Conservation (phyloP, 2,888 invertebrate species). For the Callyntrura guangdongensis region DNA sequence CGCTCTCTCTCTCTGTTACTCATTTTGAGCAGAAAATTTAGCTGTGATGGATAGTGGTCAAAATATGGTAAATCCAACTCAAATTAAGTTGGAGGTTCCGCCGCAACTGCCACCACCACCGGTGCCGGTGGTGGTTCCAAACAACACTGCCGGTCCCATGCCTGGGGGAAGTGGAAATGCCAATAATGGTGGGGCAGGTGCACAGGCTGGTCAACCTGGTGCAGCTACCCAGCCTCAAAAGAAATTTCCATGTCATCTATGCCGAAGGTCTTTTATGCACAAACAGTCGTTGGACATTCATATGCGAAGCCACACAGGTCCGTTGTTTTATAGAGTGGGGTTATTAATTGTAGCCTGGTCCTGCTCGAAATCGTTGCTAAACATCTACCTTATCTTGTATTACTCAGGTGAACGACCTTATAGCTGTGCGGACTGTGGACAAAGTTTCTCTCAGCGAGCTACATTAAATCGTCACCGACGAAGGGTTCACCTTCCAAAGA, state of each 20-base stretch:
- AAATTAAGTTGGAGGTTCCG: slow-evolving; percentile 57
- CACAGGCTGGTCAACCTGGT: slow-evolving; percentile 64
- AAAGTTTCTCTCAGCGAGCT: slow-evolving; percentile 83
- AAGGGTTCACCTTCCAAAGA: slow-evolving; percentile 83
- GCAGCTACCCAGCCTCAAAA: slow-evolving; percentile 79
- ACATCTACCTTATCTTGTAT: background rate
- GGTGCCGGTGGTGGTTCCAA: slow-evolving; percentile 70
- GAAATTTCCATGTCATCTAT: slow-evolving; percentile 84
- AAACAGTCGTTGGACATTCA: slow-evolving; percentile 84
- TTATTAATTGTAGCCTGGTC: background rate
- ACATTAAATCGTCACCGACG: slow-evolving; percentile 83
- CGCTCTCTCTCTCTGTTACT: background rate
- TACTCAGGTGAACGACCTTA: slow-evolving; percentile 83
- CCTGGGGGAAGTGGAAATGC: slow-evolving; percentile 63
- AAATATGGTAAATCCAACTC: slow-evolving; percentile 73
- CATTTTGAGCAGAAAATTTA: slow-evolving; percentile 36
- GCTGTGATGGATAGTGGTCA: slow-evolving; percentile 80
- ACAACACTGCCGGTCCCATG: slow-evolving; percentile 61
- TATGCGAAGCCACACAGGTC: slow-evolving; percentile 84
- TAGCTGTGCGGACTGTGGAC: slow-evolving; percentile 82
- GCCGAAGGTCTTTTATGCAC: slow-evolving; percentile 83
- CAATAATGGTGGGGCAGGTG: slow-evolving; percentile 64
- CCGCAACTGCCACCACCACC: slow-evolving; percentile 74
- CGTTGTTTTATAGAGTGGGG: background rate
- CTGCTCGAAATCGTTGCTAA: background rate